Percentiles rank a stretch among this genome's conserved stretches.
Evolutionary conservation across 2,888 invertebrate genomes (phyloP).

Genomic region (Cheilosia pagana): DNA sequence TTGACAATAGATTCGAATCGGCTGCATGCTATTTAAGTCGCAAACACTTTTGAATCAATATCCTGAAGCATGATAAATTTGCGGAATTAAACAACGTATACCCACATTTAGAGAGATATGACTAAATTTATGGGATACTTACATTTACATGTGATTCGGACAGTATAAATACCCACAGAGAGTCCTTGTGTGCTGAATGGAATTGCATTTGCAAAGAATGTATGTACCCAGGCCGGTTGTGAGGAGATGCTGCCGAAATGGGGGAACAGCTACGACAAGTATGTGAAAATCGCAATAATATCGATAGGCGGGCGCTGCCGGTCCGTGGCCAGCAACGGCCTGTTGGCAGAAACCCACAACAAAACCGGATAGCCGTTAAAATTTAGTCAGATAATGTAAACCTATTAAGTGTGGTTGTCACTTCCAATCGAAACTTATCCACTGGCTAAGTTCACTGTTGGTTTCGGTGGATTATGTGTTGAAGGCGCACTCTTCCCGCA

Average conservation of each 20-base stretch:
- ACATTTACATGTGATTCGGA: neutral
- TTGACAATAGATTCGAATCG: conserved; percentile 57
- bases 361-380: conserved; percentile 60
- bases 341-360: conserved; percentile 43
- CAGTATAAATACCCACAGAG: no score
- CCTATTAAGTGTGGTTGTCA: conserved; percentile 72
- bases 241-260: neutral
- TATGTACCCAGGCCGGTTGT: neutral
- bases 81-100: conserved; percentile 1
- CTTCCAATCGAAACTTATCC: conserved; percentile 68
- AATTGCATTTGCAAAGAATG: conserved; percentile 10
- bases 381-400: conserved; percentile 65
- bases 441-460: conserved; percentile 46
- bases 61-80: conserved; percentile 43
- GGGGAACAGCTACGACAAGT: neutral
- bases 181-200: no score
- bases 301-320: conserved; percentile 6
- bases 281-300: conserved; percentile 26
- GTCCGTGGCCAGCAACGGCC: neutral
- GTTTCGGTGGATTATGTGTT: conserved; percentile 50
- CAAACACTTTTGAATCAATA: conserved; percentile 28
- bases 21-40: conserved; percentile 61
- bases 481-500: conserved; percentile 29
- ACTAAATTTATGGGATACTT: neutral
- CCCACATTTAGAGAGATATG: neutral